Evolutionary conservation across 2,888 invertebrate species (phyloP).

Genomic region (Disparrhopalites patrizii): DNA sequence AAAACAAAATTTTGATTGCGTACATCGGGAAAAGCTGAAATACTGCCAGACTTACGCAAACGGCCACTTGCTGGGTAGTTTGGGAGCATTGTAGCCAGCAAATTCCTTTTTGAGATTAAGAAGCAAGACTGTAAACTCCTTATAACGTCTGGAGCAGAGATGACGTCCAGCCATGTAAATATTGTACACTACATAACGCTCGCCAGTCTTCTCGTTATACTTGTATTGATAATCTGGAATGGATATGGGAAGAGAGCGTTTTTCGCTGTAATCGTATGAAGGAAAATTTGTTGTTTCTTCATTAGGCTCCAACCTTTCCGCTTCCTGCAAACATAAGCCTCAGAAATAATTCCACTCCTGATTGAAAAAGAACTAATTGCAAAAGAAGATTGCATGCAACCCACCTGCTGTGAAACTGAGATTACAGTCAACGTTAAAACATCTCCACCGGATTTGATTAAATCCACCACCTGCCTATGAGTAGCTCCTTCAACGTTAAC

Average conservation of each 20-base stretch:
- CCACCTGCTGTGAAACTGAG: conserved; percentile 86
- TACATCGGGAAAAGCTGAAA: background rate
- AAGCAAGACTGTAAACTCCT: conserved; percentile 90
- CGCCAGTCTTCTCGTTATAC: conserved; percentile 72
- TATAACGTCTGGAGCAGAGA: conserved; percentile 90
- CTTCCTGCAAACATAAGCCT: conserved; percentile 64
- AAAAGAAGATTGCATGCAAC: too few species aligned
- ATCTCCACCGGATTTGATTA: conserved; percentile 98
- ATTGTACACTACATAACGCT: conserved; percentile 91
- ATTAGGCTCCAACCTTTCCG: conserved; percentile 74
- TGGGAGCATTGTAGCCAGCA: conserved; percentile 91
- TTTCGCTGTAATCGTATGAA: conserved; percentile 89
- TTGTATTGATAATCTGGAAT: conserved; percentile 89
- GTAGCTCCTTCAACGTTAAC: conserved; percentile 99
- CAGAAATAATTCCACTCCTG: conserved; percentile 1
- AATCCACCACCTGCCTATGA: conserved; percentile 98
- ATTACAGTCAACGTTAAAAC: conserved; percentile 92
- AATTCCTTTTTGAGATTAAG: conserved; percentile 88
- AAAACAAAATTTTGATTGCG: background rate
- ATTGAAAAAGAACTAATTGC: background rate
- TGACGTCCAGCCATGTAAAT: conserved; percentile 99
- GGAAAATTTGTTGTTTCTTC: conserved; percentile 77
- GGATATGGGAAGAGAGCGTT: conserved; percentile 68
- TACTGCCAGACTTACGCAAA: conserved; percentile 52
- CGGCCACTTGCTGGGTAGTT: conserved; percentile 97